Conservation (phyloP, 1,140 invertebrate species). For the Achroia grisella region DNA sequence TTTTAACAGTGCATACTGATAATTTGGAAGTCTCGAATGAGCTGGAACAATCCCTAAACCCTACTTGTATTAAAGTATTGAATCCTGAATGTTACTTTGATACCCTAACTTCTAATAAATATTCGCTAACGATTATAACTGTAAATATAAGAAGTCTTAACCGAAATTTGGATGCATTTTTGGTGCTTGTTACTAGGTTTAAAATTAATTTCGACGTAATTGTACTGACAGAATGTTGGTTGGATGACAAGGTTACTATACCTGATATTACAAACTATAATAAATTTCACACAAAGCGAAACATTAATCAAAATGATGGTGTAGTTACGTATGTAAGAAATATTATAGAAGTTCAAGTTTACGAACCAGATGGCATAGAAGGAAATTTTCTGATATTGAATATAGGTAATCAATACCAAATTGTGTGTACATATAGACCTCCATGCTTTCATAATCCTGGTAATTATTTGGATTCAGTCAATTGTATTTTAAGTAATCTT, state of each 20-base stretch:
- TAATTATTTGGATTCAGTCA: background rate
- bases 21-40: too few relatives aligned
- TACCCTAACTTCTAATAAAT: too few relatives aligned
- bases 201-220: slow-evolving; percentile 5
- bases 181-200: background rate
- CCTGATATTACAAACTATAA: background rate
- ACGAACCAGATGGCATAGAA: background rate
- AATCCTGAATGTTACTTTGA: too few relatives aligned
- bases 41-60: too few relatives aligned
- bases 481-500: background rate
- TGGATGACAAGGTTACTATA: background rate
- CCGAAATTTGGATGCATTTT: slow-evolving; percentile 1
- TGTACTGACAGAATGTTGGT: slow-evolving; percentile 6
- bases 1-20: too few relatives aligned
- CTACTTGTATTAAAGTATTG: too few relatives aligned
- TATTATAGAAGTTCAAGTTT: background rate
- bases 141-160: slow-evolving; percentile 7
- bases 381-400: background rate
- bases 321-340: slow-evolving; percentile 1
- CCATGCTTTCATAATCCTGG: slow-evolving; percentile 1
- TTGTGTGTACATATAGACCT: slow-evolving; percentile 2
- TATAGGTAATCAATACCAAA: background rate
- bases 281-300: background rate
- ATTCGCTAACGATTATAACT: background rate
- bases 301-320: slow-evolving; percentile 2